These are phyloP conservation scores for Zaprionus lachaisei DNA, from an alignment of 1,140 invertebrate genomes.

Conservation along the genomic window DNA sequence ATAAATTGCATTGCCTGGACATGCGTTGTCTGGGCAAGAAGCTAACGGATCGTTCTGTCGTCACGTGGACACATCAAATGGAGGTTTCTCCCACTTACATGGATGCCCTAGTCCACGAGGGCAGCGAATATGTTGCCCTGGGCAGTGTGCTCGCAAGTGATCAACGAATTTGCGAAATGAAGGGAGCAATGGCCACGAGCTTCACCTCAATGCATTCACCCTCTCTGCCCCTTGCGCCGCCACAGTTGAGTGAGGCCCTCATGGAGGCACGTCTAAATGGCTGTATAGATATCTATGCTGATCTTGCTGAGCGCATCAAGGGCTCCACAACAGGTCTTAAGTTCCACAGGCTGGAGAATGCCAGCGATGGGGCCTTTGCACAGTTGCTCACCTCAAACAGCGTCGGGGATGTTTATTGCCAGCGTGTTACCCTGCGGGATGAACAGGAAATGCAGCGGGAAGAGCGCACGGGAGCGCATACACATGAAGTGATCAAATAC, in stretches of 20 bases:
- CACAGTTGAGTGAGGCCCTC: slow-evolving; percentile 54
- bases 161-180: slow-evolving; percentile 62
- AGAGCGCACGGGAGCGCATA: slow-evolving; percentile 54
- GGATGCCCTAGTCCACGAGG: slow-evolving; percentile 38
- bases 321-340: slow-evolving; percentile 50
- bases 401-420: slow-evolving; percentile 57
- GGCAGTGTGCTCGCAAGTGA: slow-evolving; percentile 38
- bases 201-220: slow-evolving; percentile 44
- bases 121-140: slow-evolving; percentile 58
- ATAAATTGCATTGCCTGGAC: slow-evolving; percentile 67
- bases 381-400: slow-evolving; percentile 56
- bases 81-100: slow-evolving; percentile 51
- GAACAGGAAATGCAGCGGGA: slow-evolving; percentile 41
- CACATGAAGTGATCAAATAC: slow-evolving; percentile 41
- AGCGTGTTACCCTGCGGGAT: slow-evolving; percentile 46
- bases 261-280: slow-evolving; percentile 35
- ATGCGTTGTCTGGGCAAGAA: slow-evolving; percentile 58
- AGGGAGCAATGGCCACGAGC: slow-evolving; percentile 1
- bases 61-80: slow-evolving; percentile 75
- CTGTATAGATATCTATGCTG: slow-evolving; percentile 49
- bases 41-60: slow-evolving; percentile 54
- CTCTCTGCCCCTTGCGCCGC: slow-evolving; percentile 47
- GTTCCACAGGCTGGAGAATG: slow-evolving; percentile 41
- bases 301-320: slow-evolving; percentile 55
- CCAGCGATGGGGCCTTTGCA: slow-evolving; percentile 54